Percentiles rank a stretch among this genome's conserved stretches.
These are phyloP conservation scores for Ferdinandea cuprea DNA, from an alignment of 2,888 invertebrate species.

Conservation along the genomic window DNA sequence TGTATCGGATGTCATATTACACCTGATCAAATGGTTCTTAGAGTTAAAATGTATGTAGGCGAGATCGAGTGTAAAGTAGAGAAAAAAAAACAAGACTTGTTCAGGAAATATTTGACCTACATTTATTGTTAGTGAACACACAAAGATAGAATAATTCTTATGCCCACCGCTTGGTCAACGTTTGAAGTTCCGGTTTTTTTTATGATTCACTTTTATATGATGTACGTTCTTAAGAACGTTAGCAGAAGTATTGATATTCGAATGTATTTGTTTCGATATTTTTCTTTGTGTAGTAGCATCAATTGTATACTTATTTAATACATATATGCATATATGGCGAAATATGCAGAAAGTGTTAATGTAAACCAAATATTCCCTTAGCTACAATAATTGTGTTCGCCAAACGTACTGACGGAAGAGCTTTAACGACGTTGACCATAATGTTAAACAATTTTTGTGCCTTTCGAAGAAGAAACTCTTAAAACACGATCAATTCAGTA, in stretches of 20 bases:
- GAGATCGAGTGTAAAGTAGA: constrained; percentile 2
- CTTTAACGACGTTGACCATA: too few relatives aligned
- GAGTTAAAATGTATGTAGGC: constrained; percentile 11
- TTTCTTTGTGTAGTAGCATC: too few relatives aligned
- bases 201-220: not conserved
- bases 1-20: constrained; percentile 6
- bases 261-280: too few relatives aligned
- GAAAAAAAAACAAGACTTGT: not conserved
- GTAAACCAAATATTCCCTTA: too few relatives aligned
- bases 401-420: too few relatives aligned
- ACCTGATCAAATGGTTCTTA: constrained; percentile 32
- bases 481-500: too few relatives aligned
- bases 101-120: constrained; percentile 38
- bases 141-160: not conserved
- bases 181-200: constrained; percentile 21
- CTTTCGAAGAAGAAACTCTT: too few relatives aligned
- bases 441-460: too few relatives aligned
- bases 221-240: not conserved
- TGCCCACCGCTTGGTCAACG: not conserved
- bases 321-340: too few relatives aligned
- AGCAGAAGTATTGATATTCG: not conserved
- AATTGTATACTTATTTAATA: too few relatives aligned
- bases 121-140: constrained; percentile 2
- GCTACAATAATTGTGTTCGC: too few relatives aligned
- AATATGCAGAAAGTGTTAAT: too few relatives aligned